Evolutionary conservation across 2,113 vertebrate species (phyloP).

Genomic region (Seriola quinqueradiata): DNA sequence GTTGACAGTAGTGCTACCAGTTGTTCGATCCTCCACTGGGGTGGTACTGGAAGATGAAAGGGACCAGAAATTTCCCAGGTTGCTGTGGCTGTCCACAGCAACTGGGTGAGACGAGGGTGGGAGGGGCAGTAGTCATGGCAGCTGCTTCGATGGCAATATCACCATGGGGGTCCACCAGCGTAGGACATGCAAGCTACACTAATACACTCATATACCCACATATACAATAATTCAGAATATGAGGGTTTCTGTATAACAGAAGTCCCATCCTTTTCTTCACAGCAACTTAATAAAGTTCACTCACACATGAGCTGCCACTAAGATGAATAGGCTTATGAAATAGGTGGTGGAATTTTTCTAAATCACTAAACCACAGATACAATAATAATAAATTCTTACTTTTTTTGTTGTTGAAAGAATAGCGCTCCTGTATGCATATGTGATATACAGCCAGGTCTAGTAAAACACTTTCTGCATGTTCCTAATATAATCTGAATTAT

Average conservation of each 20-base stretch:
- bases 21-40: constrained; percentile 63
- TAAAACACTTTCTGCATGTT: not conserved
- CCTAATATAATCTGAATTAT: not conserved
- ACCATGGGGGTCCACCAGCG: constrained; percentile 28
- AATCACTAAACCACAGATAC: not conserved
- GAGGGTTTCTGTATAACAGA: not conserved
- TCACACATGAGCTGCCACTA: not conserved
- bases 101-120: constrained; percentile 34
- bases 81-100: constrained; percentile 56
- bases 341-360: not conserved
- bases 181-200: constrained; percentile 3
- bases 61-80: constrained; percentile 59
- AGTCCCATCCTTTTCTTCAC: not conserved
- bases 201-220: constrained; percentile 18
- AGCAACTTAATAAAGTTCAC: constrained; percentile 12
- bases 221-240: not conserved
- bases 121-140: constrained; percentile 57
- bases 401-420: not conserved
- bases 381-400: not conserved
- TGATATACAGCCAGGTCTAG: not conserved
- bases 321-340: not conserved
- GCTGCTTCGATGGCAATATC: constrained; percentile 63
- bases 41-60: constrained; percentile 68
- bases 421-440: not conserved
- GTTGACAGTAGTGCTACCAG: constrained; percentile 72